Evolutionary conservation across 2,113 vertebrate species (phyloP), one percentile per base, ranked within the genome.

Genomic region (Tachycineta bicolor): DNA sequence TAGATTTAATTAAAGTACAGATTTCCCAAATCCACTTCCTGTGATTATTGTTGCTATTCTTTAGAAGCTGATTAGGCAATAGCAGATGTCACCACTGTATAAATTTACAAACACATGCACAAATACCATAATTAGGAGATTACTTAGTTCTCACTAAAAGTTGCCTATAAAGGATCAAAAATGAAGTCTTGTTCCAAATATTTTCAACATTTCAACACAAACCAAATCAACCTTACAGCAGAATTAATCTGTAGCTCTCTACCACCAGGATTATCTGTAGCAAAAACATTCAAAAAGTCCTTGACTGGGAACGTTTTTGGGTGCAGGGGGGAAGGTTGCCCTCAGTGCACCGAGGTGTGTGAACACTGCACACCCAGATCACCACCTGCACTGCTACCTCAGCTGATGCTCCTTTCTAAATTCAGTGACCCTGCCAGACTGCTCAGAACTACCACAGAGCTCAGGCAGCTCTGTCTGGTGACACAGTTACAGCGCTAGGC

Each of bases 1-100:
- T 94, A 94, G 93, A 97, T 84, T 94, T 95, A 96, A 97, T 96
- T 93, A 95, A 96, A 96, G 76, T 37, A 87, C 41, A 92, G 76
- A 84, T 90, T 96, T 96, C 87, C 60, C 84, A 96, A 97, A 97
- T 95, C 85, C 58, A 90, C 95, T 97, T 97, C 90, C 83, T 83
- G 34, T 85, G 22, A 96, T 96, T 96, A 94, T 73, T 94, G 87
- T 41, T 97, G 47, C 83, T 97, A 77, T 95, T 98, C 52, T 80
- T 86, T 69, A 83, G 69, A 91, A 94, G 64, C 22, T 93, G 80
- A 96, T 95, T 92, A 97, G 88, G 89, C 89, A 96, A 86, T 77
- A 96, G 86, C 78, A 97, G 83, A 97, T 96, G 83, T 93, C 86
- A 97, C 34, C 91, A 86, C 90, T 85, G 55, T 43, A 83, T 59